phyloP scores from a whole-genome alignment of 2,113 vertebrate species.

The Rana temporaria region DNA sequence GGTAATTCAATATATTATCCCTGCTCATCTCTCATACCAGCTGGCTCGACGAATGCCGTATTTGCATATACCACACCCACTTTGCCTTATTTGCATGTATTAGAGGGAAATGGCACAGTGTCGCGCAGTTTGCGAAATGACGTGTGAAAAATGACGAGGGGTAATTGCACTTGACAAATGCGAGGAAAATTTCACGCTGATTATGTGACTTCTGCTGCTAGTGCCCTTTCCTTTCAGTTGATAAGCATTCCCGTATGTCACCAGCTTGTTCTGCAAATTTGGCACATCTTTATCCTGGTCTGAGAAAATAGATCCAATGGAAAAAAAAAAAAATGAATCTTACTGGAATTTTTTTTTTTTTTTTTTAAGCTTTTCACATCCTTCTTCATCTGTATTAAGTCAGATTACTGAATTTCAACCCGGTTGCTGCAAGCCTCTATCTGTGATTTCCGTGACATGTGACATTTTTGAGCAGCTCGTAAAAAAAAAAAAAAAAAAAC shows the following conservation, averaged over 20 bases:
- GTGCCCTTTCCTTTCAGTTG: slow-evolving; percentile 51
- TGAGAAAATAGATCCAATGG: slow-evolving; percentile 25
- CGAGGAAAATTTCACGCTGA: slow-evolving; percentile 45
- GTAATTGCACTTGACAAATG: slow-evolving; percentile 56
- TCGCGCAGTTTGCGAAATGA: slow-evolving; percentile 38
- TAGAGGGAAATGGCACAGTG: slow-evolving; percentile 26
- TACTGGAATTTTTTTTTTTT: slow-evolving; percentile 25
- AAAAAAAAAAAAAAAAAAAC: too few relatives aligned
- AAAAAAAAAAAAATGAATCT: background rate
- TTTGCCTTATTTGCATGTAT: slow-evolving; percentile 33
- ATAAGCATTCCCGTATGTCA: slow-evolving; percentile 48
- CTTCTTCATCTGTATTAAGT: background rate
- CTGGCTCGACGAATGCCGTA: slow-evolving; percentile 18
- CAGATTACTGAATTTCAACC: slow-evolving; percentile 6
- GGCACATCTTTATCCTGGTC: slow-evolving; percentile 47
- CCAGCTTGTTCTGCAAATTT: slow-evolving; percentile 47
- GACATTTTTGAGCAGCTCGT: slow-evolving; percentile 39
- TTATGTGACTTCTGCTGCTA: slow-evolving; percentile 52
- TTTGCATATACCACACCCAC: slow-evolving; percentile 36
- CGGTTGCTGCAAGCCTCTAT: background rate
- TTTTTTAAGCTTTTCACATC: background rate
- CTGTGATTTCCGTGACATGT: slow-evolving; percentile 24
- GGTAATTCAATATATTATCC: slow-evolving; percentile 17
- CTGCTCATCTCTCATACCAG: slow-evolving; percentile 5
- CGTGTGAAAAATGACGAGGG: slow-evolving; percentile 46